Conservation (phyloP, 2,797 vertebrate species). For the Tapera naevia region DNA sequence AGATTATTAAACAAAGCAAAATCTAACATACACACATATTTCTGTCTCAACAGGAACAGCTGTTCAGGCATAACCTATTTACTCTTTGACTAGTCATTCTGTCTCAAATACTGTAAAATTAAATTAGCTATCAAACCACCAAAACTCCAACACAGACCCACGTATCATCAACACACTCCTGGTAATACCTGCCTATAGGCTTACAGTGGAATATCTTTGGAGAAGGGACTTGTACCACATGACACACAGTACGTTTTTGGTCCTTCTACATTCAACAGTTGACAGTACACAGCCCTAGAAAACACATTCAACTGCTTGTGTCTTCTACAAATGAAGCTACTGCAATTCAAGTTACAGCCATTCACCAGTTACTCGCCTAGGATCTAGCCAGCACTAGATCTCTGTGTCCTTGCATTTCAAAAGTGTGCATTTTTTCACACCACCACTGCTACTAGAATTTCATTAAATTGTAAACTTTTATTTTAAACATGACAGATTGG, state of each 20-base stretch:
- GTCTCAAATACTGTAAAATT: background rate
- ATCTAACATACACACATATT: accelerated
- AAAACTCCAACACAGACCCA: background rate
- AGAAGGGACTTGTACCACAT: background rate
- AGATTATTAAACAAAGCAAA: background rate
- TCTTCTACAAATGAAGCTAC: background rate
- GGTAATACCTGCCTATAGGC: background rate
- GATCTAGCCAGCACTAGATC: background rate
- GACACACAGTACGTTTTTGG: background rate
- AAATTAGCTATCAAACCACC: background rate
- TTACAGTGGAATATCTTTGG: background rate
- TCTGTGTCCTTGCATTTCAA: background rate
- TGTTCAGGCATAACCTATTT: background rate
- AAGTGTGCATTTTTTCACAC: background rate
- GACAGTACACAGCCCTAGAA: background rate
- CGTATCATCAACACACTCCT: background rate
- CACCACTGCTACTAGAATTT: background rate
- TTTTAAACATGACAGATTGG: background rate
- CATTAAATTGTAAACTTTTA: background rate
- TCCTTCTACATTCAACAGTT: background rate
- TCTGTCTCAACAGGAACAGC: background rate
- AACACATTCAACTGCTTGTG: background rate
- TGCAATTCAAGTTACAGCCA: background rate
- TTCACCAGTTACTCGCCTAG: background rate
- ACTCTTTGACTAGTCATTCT: background rate